A percentile compares a stretch with the other conserved stretches of the same genome.
Evolutionary conservation across 2,888 invertebrate genomes (phyloP).

Genomic region (Amphiduros pacificus): DNA sequence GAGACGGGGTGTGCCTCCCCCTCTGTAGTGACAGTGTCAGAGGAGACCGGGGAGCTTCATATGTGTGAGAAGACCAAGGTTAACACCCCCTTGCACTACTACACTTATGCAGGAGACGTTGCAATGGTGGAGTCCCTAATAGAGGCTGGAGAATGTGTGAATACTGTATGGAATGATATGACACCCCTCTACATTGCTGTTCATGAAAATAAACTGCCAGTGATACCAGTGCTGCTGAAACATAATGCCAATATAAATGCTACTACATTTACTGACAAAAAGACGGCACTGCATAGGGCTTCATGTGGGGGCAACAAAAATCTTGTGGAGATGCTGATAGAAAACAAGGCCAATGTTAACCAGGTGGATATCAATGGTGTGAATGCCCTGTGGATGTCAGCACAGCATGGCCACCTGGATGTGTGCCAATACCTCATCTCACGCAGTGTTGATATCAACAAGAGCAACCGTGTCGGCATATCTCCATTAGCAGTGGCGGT

Average conservation of each 20-base stretch:
- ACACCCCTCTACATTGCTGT: neutral
- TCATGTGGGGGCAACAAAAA: neutral
- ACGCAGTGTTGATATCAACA: neutral
- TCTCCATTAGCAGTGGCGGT: constrained; percentile 2
- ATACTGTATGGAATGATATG: neutral
- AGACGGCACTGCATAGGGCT: neutral
- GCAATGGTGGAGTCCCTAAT: neutral
- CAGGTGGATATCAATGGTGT: neutral
- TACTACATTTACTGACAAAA: neutral
- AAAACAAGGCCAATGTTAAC: neutral
- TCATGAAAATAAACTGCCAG: neutral
- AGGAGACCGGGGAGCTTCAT: neutral
- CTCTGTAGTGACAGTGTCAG: no score
- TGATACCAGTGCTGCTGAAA: neutral
- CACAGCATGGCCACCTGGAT: neutral
- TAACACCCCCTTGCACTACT: neutral
- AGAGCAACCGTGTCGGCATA: neutral
- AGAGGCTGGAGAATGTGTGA: neutral
- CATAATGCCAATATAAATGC: neutral
- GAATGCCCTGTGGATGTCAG: neutral
- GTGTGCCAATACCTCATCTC: neutral
- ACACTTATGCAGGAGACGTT: neutral
- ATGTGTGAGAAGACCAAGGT: no score
- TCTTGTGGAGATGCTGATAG: neutral
- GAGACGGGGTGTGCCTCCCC: no score